Percentiles rank a stretch among this genome's conserved stretches.
Conservation (phyloP, 2,797 vertebrate species). For the Sebastes vulpes region DNA sequence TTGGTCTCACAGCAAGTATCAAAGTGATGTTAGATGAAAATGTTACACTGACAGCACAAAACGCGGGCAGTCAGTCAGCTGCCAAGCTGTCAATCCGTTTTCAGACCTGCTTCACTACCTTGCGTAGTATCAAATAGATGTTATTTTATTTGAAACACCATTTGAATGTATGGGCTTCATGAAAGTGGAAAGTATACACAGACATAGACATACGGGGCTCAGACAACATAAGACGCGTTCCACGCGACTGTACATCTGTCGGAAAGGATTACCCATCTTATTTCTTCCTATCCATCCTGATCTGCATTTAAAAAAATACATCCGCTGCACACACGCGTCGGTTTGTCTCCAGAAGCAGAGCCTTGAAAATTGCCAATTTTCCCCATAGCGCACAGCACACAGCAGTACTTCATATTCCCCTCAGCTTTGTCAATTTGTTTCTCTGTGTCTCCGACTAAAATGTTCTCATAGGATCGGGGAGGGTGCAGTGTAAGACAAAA, state of each 20-base stretch:
- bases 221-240: neutral
- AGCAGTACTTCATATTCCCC: conserved; percentile 23
- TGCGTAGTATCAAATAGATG: neutral
- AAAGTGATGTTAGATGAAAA: conserved; percentile 7
- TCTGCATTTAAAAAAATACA: conserved; percentile 15
- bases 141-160: conserved; percentile 1
- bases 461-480: neutral
- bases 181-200: neutral
- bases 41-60: conserved; percentile 6
- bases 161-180: neutral
- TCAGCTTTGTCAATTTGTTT: conserved; percentile 33
- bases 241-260: neutral
- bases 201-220: neutral
- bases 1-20: neutral
- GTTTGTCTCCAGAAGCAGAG: conserved; percentile 7
- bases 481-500: conserved; percentile 10
- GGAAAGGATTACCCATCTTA: conserved; percentile 3
- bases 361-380: conserved; percentile 48
- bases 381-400: neutral
- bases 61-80: conserved; percentile 8
- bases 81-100: conserved; percentile 10
- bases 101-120: neutral
- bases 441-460: neutral
- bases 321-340: neutral
- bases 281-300: conserved; percentile 10